phyloP scores from a whole-genome alignment of 2,888 invertebrate genomes.

The Biston stratarius region DNA sequence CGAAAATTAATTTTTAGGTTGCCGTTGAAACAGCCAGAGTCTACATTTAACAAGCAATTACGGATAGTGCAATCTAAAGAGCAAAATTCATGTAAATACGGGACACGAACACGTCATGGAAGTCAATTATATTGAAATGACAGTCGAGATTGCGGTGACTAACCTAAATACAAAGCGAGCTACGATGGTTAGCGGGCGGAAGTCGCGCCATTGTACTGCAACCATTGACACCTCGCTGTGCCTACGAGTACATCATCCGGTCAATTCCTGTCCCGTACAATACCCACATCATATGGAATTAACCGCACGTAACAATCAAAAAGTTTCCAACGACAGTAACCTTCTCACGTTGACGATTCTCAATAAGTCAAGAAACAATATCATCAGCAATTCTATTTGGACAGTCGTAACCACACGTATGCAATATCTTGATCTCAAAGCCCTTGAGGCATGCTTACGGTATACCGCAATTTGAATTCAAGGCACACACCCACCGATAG shows the following conservation, averaged over 20 bases:
- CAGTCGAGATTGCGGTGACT: slow-evolving; percentile 82
- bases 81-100: slow-evolving; percentile 66
- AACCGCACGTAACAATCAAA: slow-evolving; percentile 14
- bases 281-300: slow-evolving; percentile 38
- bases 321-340: slow-evolving; percentile 14
- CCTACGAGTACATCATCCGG: slow-evolving; percentile 68
- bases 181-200: slow-evolving; percentile 73
- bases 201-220: slow-evolving; percentile 82
- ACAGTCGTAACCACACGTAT: slow-evolving; percentile 19
- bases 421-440: slow-evolving; percentile 30
- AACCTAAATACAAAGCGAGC: slow-evolving; percentile 84
- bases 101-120: slow-evolving; percentile 64
- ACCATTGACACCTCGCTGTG: slow-evolving; percentile 83
- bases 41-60: background rate
- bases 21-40: background rate
- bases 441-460: slow-evolving; percentile 35
- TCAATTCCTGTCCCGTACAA: slow-evolving; percentile 71
- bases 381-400: slow-evolving; percentile 18
- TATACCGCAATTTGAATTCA: slow-evolving; percentile 47
- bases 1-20: too few species aligned
- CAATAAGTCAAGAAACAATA: slow-evolving; percentile 8
- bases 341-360: slow-evolving; percentile 10
- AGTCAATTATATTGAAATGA: slow-evolving; percentile 81
- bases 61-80: slow-evolving; percentile 27
- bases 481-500: slow-evolving; percentile 51